phyloP scores from a whole-genome alignment of 1,140 invertebrate species.

The Dolichoris vasculosae region DNA sequence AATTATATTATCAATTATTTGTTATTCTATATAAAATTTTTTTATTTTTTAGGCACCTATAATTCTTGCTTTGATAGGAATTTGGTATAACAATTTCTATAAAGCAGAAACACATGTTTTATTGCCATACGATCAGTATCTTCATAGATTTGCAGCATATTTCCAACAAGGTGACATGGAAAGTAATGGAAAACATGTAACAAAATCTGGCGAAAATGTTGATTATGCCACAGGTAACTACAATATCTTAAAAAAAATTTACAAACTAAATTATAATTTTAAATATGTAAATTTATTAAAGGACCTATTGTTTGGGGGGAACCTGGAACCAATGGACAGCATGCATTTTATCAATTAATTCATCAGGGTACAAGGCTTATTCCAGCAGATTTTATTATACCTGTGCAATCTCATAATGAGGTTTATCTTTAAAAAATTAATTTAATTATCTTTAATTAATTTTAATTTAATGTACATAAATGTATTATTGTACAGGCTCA shows the following conservation, averaged over 20 bases:
- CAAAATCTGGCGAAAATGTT: slow-evolving; percentile 83
- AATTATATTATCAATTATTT: slow-evolving; percentile 20
- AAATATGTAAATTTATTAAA: slow-evolving; percentile 55
- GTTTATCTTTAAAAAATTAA: slow-evolving; percentile 77
- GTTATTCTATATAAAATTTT: slow-evolving; percentile 30
- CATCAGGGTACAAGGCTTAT: slow-evolving; percentile 93
- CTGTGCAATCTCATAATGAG: slow-evolving; percentile 94
- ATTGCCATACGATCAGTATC: slow-evolving; percentile 98
- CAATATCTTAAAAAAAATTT: slow-evolving; percentile 29
- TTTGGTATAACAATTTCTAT: slow-evolving; percentile 98
- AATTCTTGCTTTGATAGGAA: slow-evolving; percentile 92
- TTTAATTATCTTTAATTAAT: neutral
- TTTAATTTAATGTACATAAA: neutral
- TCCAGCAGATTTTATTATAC: slow-evolving; percentile 97
- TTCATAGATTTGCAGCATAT: slow-evolving; percentile 99
- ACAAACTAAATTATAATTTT: slow-evolving; percentile 29
- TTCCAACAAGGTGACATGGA: slow-evolving; percentile 99
- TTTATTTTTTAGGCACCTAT: slow-evolving; percentile 86
- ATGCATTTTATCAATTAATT: slow-evolving; percentile 98
- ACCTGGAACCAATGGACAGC: slow-evolving; percentile 99
- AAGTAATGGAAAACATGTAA: slow-evolving; percentile 98
- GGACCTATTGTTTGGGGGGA: slow-evolving; percentile 88
- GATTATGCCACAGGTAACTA: slow-evolving; percentile 86
- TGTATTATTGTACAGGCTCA: slow-evolving; percentile 62
- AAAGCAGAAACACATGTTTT: slow-evolving; percentile 96